phyloP scores from a whole-genome alignment of 2,888 invertebrate species.

The Parthenolecanium corni region DNA sequence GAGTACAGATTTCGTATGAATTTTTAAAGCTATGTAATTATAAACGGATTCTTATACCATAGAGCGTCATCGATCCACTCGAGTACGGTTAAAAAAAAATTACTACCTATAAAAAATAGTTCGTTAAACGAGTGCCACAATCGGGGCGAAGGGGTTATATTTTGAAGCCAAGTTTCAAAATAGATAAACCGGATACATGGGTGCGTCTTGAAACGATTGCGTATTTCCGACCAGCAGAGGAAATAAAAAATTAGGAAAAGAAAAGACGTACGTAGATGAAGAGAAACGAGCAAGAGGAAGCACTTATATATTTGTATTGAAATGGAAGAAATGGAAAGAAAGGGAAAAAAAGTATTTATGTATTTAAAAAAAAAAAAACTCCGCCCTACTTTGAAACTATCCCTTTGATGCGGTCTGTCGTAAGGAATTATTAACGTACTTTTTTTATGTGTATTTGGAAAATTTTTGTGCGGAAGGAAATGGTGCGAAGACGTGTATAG shows the following conservation, averaged over 20 bases:
- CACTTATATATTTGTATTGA: not conserved
- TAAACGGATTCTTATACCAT: not conserved
- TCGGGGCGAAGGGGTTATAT: not conserved
- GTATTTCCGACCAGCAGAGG: conserved; percentile 12
- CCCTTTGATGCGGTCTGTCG: too few relatives aligned
- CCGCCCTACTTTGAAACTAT: too few relatives aligned
- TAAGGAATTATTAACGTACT: too few relatives aligned
- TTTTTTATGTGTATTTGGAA: too few relatives aligned
- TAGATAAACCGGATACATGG: conserved; percentile 27
- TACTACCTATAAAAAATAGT: not conserved
- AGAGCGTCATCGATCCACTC: not conserved
- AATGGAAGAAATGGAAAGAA: not conserved
- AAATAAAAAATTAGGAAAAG: not conserved
- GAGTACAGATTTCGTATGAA: too few relatives aligned
- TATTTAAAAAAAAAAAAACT: too few relatives aligned
- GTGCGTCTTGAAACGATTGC: conserved; percentile 18
- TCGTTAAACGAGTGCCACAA: not conserved
- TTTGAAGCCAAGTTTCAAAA: conserved; percentile 7
- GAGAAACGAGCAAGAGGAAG: too few relatives aligned
- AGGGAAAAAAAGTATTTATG: too few relatives aligned
- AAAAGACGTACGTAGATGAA: too few relatives aligned
- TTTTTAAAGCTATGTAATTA: not conserved
- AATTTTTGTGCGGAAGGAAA: too few relatives aligned
- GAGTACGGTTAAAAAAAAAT: not conserved
- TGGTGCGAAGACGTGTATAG: too few relatives aligned